Conservation (phyloP, 2,797 vertebrate species). For the Macropodus opercularis region DNA sequence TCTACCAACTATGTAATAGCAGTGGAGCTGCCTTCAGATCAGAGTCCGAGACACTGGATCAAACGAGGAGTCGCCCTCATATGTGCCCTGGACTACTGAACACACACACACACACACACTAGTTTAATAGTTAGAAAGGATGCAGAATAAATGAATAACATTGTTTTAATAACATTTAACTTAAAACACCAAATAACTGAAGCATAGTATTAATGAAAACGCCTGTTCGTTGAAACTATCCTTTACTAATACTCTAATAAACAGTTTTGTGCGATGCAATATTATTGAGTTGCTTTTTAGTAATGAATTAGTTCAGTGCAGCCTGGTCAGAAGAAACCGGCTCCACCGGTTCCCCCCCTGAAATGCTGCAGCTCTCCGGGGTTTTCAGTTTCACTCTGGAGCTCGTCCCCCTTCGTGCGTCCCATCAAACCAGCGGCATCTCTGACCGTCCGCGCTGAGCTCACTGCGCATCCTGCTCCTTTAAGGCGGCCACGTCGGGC, state of each 20-base stretch:
- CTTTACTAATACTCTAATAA: constrained; percentile 16
- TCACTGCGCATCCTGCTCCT: constrained; percentile 61
- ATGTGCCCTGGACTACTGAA: constrained; percentile 90
- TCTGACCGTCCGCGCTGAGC: neutral
- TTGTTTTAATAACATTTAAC: too few relatives aligned
- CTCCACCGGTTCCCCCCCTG: neutral
- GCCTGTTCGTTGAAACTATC: neutral
- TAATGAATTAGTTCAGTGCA: neutral
- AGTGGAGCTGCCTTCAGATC: constrained; percentile 87
- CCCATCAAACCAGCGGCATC: neutral
- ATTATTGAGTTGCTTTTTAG: neutral
- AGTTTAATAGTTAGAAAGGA: too few relatives aligned
- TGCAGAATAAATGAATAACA: too few relatives aligned
- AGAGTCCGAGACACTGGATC: constrained; percentile 88
- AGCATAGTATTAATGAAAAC: neutral
- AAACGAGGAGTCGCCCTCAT: constrained; percentile 90
- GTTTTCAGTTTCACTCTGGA: neutral
- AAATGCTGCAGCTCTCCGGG: neutral
- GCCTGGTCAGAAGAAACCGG: neutral
- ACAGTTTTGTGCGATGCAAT: neutral
- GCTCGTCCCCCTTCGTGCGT: neutral
- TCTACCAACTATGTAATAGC: constrained; percentile 92
- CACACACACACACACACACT: constrained; percentile 5
- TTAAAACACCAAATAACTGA: too few relatives aligned
- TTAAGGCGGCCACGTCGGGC: constrained; percentile 65